Conservation (phyloP, 2,797 vertebrate genomes). For the Oreonectes daqikongensis region DNA sequence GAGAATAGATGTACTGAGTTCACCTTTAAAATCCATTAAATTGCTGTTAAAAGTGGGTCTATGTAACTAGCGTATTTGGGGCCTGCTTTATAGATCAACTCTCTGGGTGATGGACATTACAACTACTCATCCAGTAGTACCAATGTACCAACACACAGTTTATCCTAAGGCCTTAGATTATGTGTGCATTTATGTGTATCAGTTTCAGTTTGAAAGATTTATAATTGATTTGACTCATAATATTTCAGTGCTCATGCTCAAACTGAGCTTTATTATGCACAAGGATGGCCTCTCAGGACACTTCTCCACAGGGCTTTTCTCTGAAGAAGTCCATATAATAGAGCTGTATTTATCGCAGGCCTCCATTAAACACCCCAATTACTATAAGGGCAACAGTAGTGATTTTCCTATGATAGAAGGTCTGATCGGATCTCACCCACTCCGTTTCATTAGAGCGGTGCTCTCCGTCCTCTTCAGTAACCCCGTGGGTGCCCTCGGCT, state of each 20-base stretch:
- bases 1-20: too few species aligned
- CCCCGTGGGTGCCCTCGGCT: constrained; percentile 68
- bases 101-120: too few species aligned
- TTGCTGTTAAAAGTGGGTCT: too few species aligned
- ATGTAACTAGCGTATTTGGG: too few species aligned
- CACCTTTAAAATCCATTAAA: too few species aligned
- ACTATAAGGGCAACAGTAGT: constrained; percentile 72
- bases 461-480: constrained; percentile 68
- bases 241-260: not conserved
- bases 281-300: constrained; percentile 74
- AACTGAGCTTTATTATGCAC: constrained; percentile 66
- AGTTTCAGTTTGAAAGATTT: not conserved
- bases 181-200: not conserved
- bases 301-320: constrained; percentile 69
- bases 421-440: constrained; percentile 73
- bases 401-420: constrained; percentile 74
- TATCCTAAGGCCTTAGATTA: too few species aligned
- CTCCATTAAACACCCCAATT: constrained; percentile 78
- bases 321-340: constrained; percentile 72
- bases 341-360: constrained; percentile 73
- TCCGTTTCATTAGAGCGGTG: constrained; percentile 69
- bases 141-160: too few species aligned
- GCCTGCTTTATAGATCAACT: too few species aligned
- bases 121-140: too few species aligned
- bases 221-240: not conserved